phyloP scores from a whole-genome alignment of 1,140 invertebrate species.

The Apis dorsata region DNA sequence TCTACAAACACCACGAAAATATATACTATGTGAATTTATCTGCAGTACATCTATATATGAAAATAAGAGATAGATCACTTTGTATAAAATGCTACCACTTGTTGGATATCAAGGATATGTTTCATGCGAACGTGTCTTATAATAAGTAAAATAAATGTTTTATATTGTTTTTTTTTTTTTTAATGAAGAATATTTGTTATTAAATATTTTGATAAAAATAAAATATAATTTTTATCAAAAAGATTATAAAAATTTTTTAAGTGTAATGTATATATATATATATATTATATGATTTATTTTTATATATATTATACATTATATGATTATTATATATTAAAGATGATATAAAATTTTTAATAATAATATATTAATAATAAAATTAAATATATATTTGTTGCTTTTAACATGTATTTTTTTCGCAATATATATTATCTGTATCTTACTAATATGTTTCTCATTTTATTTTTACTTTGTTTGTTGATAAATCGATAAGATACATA shows the following conservation, averaged over 20 bases:
- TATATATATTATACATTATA: background rate
- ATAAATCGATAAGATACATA: conserved; percentile 32
- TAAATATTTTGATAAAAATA: background rate
- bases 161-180: background rate
- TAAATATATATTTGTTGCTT: background rate
- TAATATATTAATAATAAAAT: background rate
- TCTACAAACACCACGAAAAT: background rate
- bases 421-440: background rate
- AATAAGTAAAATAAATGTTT: background rate
- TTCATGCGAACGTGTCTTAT: background rate
- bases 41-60: background rate
- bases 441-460: background rate
- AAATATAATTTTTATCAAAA: background rate
- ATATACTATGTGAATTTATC: conserved; percentile 10
- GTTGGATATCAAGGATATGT: background rate
- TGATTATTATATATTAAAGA: background rate
- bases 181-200: background rate
- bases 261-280: too few relatives aligned
- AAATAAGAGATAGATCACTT: background rate
- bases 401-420: background rate
- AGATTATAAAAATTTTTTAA: background rate
- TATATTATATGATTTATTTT: too few relatives aligned
- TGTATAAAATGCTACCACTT: conserved; percentile 6
- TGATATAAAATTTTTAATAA: background rate
- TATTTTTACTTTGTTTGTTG: conserved; percentile 29